Percentiles rank a stretch among this genome's conserved stretches.
Conservation (phyloP, 2,797 vertebrate genomes). For the Poeciliopsis turneri region DNA sequence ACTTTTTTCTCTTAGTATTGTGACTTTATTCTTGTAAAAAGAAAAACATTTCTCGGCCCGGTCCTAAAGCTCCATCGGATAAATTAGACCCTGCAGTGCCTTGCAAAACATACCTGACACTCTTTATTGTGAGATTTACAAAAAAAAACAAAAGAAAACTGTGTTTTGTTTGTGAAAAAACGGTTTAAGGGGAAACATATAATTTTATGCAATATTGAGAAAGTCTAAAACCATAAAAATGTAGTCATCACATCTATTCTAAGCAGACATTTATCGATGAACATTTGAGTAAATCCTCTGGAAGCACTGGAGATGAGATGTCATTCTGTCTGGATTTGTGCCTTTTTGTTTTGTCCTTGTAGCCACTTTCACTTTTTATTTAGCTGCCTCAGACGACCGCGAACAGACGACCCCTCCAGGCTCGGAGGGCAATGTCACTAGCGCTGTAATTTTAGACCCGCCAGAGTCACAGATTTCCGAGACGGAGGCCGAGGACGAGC, state of each 20-base stretch:
- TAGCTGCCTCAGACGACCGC: constrained; percentile 72
- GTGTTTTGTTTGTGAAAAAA: neutral
- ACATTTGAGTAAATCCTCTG: neutral
- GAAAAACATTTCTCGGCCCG: neutral
- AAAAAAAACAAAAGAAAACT: no score
- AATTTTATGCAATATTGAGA: neutral
- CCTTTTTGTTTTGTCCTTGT: constrained; percentile 60
- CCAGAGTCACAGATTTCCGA: constrained; percentile 61
- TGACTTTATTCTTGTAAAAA: neutral
- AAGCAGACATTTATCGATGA: neutral
- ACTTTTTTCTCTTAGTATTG: neutral
- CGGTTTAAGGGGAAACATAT: neutral
- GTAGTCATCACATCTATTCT: no score
- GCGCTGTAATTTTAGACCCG: constrained; percentile 70
- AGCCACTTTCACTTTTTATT: constrained; percentile 81
- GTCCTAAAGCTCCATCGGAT: neutral
- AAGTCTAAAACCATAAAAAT: neutral
- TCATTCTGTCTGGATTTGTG: constrained; percentile 53
- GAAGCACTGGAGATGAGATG: neutral
- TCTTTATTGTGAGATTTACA: neutral
- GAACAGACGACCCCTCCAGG: constrained; percentile 61
- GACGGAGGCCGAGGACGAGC: constrained; percentile 57
- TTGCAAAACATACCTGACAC: neutral
- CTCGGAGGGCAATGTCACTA: constrained; percentile 76
- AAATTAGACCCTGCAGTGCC: neutral